phyloP scores from a whole-genome alignment of 2,797 vertebrate species.

The Gadopsis marmoratus region DNA sequence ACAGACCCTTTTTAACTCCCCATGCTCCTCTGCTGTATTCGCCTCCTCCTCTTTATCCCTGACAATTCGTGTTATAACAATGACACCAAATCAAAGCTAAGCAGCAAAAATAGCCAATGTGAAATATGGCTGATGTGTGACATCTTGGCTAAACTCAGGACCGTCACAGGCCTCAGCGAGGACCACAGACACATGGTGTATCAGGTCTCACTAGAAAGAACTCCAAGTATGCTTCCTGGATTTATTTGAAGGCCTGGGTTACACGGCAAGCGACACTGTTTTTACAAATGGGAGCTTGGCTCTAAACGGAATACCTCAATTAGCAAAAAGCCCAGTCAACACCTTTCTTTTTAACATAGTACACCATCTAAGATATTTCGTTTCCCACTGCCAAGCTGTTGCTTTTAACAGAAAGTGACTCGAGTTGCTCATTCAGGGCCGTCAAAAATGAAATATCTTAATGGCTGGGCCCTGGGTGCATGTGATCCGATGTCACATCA shows the following conservation, averaged over 20 bases:
- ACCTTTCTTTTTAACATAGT: constrained; percentile 59
- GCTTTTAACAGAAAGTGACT: constrained; percentile 46
- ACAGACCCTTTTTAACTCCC: constrained; percentile 39
- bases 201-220: constrained; percentile 66
- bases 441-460: constrained; percentile 49
- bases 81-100: constrained; percentile 54
- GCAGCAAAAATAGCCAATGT: constrained; percentile 55
- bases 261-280: constrained; percentile 44
- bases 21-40: constrained; percentile 21
- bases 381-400: constrained; percentile 53
- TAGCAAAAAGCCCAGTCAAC: constrained; percentile 73
- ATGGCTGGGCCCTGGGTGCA: constrained; percentile 32
- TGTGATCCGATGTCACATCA: constrained; percentile 56
- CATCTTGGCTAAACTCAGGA: constrained; percentile 52
- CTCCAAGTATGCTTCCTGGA: constrained; percentile 65
- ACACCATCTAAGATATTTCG: constrained; percentile 37
- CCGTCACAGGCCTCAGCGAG: constrained; percentile 35
- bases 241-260: constrained; percentile 61
- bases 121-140: constrained; percentile 59
- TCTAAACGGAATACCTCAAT: constrained; percentile 71
- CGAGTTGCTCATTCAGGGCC: constrained; percentile 46
- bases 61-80: constrained; percentile 62
- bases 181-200: constrained; percentile 56
- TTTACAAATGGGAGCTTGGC: constrained; percentile 65
- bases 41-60: constrained; percentile 43